phyloP scores from a whole-genome alignment of 64 coral and sea anemone genomes.

The Trachythela sp. region DNA sequence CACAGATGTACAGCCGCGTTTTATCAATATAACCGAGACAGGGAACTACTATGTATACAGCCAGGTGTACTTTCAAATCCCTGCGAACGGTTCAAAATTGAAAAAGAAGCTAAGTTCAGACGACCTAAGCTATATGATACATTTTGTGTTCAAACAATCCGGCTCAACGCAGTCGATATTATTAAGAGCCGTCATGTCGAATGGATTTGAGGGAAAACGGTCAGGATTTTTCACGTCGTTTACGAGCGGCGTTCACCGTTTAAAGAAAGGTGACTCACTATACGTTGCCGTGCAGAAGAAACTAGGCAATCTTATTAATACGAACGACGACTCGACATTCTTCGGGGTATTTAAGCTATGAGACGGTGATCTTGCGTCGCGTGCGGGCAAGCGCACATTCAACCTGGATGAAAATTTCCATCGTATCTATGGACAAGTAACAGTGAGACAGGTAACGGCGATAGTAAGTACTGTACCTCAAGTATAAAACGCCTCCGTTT shows the following conservation, averaged over 20 bases:
- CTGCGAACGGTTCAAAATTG: background rate
- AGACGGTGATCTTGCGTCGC: background rate
- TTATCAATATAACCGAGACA: background rate
- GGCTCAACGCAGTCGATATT: background rate
- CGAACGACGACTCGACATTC: background rate
- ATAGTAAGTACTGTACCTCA: too few species aligned
- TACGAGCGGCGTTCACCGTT: background rate
- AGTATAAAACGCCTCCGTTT: background rate
- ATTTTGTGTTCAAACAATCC: background rate
- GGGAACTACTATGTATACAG: background rate
- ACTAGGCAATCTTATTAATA: background rate
- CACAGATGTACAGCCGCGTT: background rate
- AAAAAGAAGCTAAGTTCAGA: background rate
- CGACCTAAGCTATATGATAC: background rate
- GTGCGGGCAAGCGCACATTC: background rate
- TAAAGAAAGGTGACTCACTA: background rate
- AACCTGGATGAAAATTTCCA: background rate
- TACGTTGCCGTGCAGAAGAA: slow-evolving; percentile 7
- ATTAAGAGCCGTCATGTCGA: background rate
- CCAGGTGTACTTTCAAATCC: background rate
- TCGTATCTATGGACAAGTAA: slow-evolving; percentile 23
- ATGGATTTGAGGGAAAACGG: background rate
- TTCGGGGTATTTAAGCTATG: background rate
- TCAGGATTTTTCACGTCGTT: background rate
- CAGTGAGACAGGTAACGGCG: background rate